These are phyloP conservation scores for Vesta saturnalis DNA, from an alignment of 2,888 invertebrate species.

Conservation along the genomic window DNA sequence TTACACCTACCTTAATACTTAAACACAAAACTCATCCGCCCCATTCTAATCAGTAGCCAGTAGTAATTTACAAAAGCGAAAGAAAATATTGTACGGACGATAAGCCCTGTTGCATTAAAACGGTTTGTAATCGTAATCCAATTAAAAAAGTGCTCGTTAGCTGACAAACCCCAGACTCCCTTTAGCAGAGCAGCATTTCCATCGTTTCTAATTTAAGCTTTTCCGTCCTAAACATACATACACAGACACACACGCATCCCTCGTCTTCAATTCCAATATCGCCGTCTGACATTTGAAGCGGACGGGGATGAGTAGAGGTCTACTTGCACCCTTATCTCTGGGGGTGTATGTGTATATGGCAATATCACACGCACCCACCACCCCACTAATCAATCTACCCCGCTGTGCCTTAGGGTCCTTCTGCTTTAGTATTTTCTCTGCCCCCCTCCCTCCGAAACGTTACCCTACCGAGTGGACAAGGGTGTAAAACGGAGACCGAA, in stretches of 20 bases:
- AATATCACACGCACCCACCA: conserved; percentile 57
- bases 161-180: conserved; percentile 16
- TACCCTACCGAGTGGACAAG: conserved; percentile 43
- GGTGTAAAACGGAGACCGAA: conserved; percentile 40
- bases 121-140: conserved; percentile 26
- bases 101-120: conserved; percentile 19
- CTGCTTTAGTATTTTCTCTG: conserved; percentile 42
- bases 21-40: background rate
- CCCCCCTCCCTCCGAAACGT: background rate
- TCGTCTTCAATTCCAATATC: conserved; percentile 47
- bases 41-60: no score
- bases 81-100: background rate
- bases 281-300: conserved; percentile 49
- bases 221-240: conserved; percentile 51
- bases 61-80: background rate
- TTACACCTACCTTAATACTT: background rate
- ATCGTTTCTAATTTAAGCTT: conserved; percentile 47
- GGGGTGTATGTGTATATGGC: conserved; percentile 48
- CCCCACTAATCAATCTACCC: conserved; percentile 61
- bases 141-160: conserved; percentile 34
- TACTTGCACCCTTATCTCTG: conserved; percentile 54
- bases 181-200: conserved; percentile 15
- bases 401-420: conserved; percentile 45
- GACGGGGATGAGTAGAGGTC: conserved; percentile 45
- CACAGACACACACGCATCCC: conserved; percentile 47